A percentile compares a stretch with the other conserved stretches of the same genome.
Evolutionary conservation across 1,140 invertebrate species (phyloP).

Genomic region (Leptinotarsa undecemlineata): DNA sequence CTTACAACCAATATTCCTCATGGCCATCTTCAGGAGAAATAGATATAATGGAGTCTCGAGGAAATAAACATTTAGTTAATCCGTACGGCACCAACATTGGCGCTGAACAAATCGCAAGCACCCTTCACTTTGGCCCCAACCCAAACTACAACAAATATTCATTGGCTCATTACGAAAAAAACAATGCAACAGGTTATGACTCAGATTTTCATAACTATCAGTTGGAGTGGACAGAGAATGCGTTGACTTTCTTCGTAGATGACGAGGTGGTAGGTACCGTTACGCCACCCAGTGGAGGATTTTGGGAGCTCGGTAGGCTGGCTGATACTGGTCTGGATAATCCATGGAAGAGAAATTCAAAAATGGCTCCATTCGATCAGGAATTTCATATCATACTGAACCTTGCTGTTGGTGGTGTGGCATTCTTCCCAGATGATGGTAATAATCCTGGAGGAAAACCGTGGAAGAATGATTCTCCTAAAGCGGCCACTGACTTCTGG

Average conservation of each 20-base stretch:
- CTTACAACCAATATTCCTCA: slow-evolving; percentile 60
- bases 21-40: slow-evolving; percentile 64
- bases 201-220: slow-evolving; percentile 57
- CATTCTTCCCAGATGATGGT: slow-evolving; percentile 57
- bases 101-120: slow-evolving; percentile 61
- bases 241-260: slow-evolving; percentile 39
- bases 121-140: slow-evolving; percentile 68
- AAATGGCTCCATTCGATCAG: slow-evolving; percentile 63
- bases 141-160: slow-evolving; percentile 61
- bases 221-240: slow-evolving; percentile 58
- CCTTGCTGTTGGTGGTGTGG: slow-evolving; percentile 50
- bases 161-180: slow-evolving; percentile 57
- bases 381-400: slow-evolving; percentile 71
- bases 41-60: slow-evolving; percentile 64
- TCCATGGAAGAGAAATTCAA: slow-evolving; percentile 54
- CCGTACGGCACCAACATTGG: slow-evolving; percentile 61
- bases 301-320: slow-evolving; percentile 41
- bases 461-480: slow-evolving; percentile 55
- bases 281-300: slow-evolving; percentile 36
- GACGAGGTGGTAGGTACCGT: slow-evolving; percentile 38
- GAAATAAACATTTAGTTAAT: slow-evolving; percentile 58
- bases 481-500: slow-evolving; percentile 58
- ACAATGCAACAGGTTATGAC: slow-evolving; percentile 56
- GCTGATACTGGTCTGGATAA: slow-evolving; percentile 33
- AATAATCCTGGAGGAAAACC: slow-evolving; percentile 54